Base-by-base conservation (phyloP, 2,797 vertebrate genomes). In the Neopelma chrysocephalum region DNA sequence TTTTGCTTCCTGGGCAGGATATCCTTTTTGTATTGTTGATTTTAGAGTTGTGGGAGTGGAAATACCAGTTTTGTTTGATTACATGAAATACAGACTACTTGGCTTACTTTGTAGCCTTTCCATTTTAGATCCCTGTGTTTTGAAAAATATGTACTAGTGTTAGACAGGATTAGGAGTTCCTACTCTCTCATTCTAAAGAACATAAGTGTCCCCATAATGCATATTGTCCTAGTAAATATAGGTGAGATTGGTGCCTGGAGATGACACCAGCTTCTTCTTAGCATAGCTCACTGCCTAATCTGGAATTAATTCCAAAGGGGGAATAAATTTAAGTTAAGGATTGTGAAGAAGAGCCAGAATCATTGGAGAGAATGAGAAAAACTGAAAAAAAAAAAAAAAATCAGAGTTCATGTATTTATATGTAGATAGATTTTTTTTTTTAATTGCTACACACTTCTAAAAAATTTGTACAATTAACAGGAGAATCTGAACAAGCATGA, bases 1-100 rank as follows among this genome's bases (percentile, higher is more conserved):
- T 93, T 92, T 91, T 87, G 57, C 79, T 94, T 95, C 88, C 92
- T 68, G 90, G 81, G 31, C 88, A 93, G 95, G 90, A 90, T 96
- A 94, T 95, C 90, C 93, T 89, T 90, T 88, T 77, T 60, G 73
- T 94, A 26, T 42, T 87, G 95, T 91, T 90, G 86, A 60, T 94
- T 90, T 76, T 83, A 79, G 70, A 56, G 51, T 54, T 93, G 29
- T 1, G 3, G 73, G 71, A 94, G 90, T 95, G 83, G 93, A 94
- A 93, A 94, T 93, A 94, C 83, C 90, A 95, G 92, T 89, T 94
- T 38, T 78, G 82, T 95, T 88, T 90, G 90, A 86, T 87, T 66
- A 48, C 66, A 48, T 90, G 86, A 90, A 91, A 58, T 69, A 66
- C 18, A 1, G 9, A 45, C 77, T 66, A 7, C 86, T 86, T 85